These are phyloP conservation scores for Schrankia costaestrigalis DNA, from an alignment of 2,888 invertebrate genomes.

Conservation along the genomic window DNA sequence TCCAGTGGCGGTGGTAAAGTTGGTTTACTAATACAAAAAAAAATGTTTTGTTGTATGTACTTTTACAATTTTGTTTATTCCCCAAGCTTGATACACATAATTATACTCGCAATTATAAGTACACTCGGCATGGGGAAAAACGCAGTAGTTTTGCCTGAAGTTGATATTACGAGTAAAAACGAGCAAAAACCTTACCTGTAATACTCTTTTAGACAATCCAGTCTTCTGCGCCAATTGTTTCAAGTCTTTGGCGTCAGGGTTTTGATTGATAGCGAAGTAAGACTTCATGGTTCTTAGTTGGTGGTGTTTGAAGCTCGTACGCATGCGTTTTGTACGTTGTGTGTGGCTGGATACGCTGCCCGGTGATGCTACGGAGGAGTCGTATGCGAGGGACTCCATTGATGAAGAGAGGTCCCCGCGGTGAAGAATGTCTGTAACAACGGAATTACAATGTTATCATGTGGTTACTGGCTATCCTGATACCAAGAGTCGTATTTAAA, in stretches of 20 bases:
- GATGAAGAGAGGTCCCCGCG: slow-evolving; percentile 87
- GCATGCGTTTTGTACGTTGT: slow-evolving; percentile 95
- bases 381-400: slow-evolving; percentile 89
- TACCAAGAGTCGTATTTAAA: too few species aligned
- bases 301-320: slow-evolving; percentile 99
- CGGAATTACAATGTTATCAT: too few species aligned
- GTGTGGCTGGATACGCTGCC: slow-evolving; percentile 82
- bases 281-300: slow-evolving; percentile 99
- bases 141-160: too few species aligned
- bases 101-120: too few species aligned
- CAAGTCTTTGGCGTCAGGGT: slow-evolving; percentile 99
- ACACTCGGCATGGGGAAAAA: too few species aligned
- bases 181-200: slow-evolving; percentile 86
- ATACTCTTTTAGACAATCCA: slow-evolving; percentile 96
- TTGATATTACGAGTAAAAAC: not conserved
- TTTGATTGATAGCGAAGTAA: slow-evolving; percentile 99
- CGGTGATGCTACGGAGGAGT: slow-evolving; percentile 86
- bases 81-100: too few species aligned
- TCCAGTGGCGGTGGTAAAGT: too few species aligned
- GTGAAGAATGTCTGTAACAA: slow-evolving; percentile 85
- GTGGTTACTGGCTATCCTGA: too few species aligned
- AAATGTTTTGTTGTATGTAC: too few species aligned
- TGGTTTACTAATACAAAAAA: too few species aligned
- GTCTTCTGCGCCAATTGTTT: slow-evolving; percentile 99
- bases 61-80: too few species aligned